Conservation (phyloP, 2,113 vertebrate genomes). For the Leucoraja erinaceus region DNA sequence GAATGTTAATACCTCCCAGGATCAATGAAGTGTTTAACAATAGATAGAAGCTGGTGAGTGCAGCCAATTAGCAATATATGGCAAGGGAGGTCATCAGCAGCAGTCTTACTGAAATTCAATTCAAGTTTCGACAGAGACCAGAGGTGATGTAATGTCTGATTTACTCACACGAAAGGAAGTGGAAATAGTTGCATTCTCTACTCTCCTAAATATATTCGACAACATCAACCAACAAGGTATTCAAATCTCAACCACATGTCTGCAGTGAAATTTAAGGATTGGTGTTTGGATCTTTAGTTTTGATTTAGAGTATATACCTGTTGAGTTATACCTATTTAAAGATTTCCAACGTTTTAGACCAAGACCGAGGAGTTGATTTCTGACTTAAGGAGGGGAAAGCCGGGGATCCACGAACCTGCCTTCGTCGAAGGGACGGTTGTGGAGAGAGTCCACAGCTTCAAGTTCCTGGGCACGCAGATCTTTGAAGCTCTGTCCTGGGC, state of each 20-base stretch:
- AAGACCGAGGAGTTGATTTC: no score
- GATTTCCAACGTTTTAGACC: no score
- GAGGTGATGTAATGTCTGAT: background rate
- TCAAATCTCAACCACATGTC: background rate
- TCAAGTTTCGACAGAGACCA: background rate
- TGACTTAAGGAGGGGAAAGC: no score
- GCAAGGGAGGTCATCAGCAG: background rate
- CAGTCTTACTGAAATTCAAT: background rate
- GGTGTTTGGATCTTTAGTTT: background rate
- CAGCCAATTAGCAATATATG: constrained; percentile 55
- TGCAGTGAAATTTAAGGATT: background rate
- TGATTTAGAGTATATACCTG: background rate
- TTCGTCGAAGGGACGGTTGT: no score
- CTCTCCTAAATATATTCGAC: no score
- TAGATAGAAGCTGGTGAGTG: constrained; percentile 50
- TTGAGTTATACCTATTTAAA: background rate
- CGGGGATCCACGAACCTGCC: no score
- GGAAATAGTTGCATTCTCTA: background rate
- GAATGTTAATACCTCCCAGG: constrained; percentile 71
- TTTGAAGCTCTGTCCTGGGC: no score
- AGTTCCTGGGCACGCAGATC: no score
- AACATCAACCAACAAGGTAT: background rate
- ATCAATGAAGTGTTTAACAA: constrained; percentile 57
- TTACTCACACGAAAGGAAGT: background rate
- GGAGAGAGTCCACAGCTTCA: no score